Evolutionary conservation across 2,113 vertebrate genomes (phyloP).

Genomic region (Regulus satrapa): DNA sequence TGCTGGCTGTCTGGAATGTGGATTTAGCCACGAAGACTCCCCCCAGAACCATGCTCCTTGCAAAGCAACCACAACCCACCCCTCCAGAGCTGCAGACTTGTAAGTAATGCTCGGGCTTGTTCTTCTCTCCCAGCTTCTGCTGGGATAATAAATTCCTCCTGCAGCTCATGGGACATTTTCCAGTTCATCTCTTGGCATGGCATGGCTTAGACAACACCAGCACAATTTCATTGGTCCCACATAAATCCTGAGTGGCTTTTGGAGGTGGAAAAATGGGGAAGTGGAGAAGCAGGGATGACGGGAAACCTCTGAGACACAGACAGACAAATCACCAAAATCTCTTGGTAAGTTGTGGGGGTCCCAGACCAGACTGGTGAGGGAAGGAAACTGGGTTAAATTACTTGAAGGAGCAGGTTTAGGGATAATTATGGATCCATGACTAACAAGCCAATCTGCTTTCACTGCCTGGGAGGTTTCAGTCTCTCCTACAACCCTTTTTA

Average conservation of each 20-base stretch:
- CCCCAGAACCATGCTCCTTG: neutral
- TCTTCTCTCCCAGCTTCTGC: neutral
- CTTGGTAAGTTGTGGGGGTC: neutral
- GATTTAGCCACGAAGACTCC: neutral
- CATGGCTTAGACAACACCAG: neutral
- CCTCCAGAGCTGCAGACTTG: neutral
- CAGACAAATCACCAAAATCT: neutral
- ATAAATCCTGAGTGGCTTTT: neutral
- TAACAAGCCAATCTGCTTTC: neutral
- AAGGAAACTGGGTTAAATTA: neutral
- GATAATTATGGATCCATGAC: neutral
- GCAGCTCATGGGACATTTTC: neutral
- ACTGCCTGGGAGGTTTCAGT: neutral
- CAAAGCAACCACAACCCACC: neutral
- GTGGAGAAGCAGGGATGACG: neutral
- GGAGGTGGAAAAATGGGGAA: neutral
- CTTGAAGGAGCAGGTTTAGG: neutral
- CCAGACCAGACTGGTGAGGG: neutral
- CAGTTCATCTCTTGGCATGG: neutral
- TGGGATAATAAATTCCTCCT: neutral
- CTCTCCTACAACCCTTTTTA: neutral
- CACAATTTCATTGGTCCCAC: neutral
- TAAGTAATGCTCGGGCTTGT: neutral
- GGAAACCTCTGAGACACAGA: neutral
- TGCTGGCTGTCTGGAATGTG: neutral